Base-by-base conservation (phyloP, 2,113 vertebrate genomes). In the Amblyornis subalaris region DNA sequence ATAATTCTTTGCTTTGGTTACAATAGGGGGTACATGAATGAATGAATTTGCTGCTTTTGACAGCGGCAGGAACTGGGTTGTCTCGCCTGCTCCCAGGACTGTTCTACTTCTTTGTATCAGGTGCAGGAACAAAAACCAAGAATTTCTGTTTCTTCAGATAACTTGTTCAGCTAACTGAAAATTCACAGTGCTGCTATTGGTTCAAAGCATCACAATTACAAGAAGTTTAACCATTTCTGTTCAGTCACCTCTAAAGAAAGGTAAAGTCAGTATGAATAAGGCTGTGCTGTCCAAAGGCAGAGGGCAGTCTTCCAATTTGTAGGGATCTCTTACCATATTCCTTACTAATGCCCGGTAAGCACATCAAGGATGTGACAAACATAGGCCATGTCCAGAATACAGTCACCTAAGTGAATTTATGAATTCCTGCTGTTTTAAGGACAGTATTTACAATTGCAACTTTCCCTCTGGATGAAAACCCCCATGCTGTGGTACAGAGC, bases 281-380 rank as follows among this genome's bases (percentile, higher is more conserved):
- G 20, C 40, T 75, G 36, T 33, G 35, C 53, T 28, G 4, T 48
- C 45, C n/a, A 21, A 77, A 81, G 13, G 20, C 51, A 2, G 12
- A 19, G 0, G 4, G 26, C 51, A 85, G 23, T 9, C 16, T 57
- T 89, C 42, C 25, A 61, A 3, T 38, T 38, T 3, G 0, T 1
- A 42, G 16, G 7, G 10, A 71, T n/a, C 15, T 83, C 40, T 35
- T 9, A 36, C 4, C 38, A 38, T 48, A 10, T 24, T 54, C 42
- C 29, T 71, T 42, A 57, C 36, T 29, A 65, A 65, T 2, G 0
- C 25, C 38, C 28, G 74, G 23, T 2, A 89, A 89, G 36, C 53
- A 60, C 48, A 70, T 53, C 25, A 88, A 12, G 2, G 3, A 70
- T 8, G 3, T 12, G 25, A 85, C 26, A 35, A 72, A 73, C 21